Evolutionary conservation across 2,888 invertebrate genomes (phyloP).

Genomic region (Rhingia campestris): DNA sequence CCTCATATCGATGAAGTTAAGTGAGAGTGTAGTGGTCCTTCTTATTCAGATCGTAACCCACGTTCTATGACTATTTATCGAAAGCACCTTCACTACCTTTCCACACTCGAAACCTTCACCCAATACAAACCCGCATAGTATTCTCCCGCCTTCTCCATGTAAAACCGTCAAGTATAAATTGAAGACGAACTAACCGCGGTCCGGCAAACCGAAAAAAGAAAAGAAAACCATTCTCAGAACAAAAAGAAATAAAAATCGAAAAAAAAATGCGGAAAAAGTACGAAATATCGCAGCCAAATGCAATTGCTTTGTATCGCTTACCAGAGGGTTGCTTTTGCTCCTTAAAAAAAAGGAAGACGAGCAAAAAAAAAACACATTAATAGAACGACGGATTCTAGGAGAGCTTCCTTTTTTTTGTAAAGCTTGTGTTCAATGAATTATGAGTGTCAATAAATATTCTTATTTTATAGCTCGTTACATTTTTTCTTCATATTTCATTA

Average conservation of each 20-base stretch:
- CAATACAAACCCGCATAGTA: too few relatives aligned
- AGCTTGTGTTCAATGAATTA: conserved; percentile 76
- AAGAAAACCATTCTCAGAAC: neutral
- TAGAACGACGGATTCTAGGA: conserved; percentile 47
- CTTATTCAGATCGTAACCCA: too few relatives aligned
- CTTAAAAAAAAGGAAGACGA: neutral
- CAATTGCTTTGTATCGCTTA: conserved; percentile 24
- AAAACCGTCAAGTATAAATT: conserved; percentile 17
- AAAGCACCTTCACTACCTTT: too few relatives aligned
- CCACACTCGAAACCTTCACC: too few relatives aligned
- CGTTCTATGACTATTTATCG: too few relatives aligned
- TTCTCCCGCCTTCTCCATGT: neutral
- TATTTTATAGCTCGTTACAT: conserved; percentile 78
- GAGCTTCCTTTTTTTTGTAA: conserved; percentile 38
- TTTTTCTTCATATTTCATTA: conserved; percentile 75
- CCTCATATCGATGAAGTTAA: too few relatives aligned
- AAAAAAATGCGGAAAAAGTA: conserved; percentile 8
- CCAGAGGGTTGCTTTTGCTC: conserved; percentile 19
- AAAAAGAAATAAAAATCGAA: conserved; percentile 1
- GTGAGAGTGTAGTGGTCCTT: too few relatives aligned
- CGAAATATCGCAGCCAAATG: conserved; percentile 27
- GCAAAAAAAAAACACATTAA: conserved; percentile 31
- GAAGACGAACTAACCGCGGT: conserved; percentile 7
- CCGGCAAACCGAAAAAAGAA: neutral
- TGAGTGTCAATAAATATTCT: conserved; percentile 77